phyloP scores from a whole-genome alignment of 2,113 vertebrate genomes.

The Cyprinus carpio region DNA sequence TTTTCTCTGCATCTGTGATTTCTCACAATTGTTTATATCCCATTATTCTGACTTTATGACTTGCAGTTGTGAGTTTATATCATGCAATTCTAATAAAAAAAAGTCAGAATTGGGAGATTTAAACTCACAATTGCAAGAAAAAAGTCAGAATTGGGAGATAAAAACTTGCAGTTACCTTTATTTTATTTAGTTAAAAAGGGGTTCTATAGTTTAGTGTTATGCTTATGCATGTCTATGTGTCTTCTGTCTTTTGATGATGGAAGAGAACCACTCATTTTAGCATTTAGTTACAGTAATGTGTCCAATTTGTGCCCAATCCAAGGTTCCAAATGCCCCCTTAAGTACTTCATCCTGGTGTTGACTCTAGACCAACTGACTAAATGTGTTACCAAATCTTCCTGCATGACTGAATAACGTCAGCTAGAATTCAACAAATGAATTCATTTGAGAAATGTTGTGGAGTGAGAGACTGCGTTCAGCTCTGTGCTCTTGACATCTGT shows the following conservation, averaged over 20 bases:
- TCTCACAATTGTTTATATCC: too few species aligned
- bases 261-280: neutral
- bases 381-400: neutral
- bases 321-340: neutral
- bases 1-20: neutral
- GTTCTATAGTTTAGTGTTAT: too few species aligned
- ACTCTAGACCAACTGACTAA: neutral
- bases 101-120: too few species aligned
- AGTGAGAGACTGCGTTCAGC: slow-evolving; percentile 4
- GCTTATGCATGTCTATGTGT: neutral
- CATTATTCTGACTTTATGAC: too few species aligned
- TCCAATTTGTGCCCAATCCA: neutral
- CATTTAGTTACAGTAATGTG: neutral
- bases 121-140: too few species aligned
- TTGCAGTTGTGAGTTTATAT: too few species aligned
- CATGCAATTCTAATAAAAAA: too few species aligned
- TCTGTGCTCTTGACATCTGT: slow-evolving; percentile 17
- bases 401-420: neutral
- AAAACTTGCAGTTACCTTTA: too few species aligned
- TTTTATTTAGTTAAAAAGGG: too few species aligned
- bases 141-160: too few species aligned
- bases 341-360: neutral
- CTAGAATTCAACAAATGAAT: neutral
- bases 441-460: neutral
- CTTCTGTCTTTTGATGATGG: neutral